phyloP scores from a whole-genome alignment of 2,888 invertebrate genomes.

The Seira sanloemensis region DNA sequence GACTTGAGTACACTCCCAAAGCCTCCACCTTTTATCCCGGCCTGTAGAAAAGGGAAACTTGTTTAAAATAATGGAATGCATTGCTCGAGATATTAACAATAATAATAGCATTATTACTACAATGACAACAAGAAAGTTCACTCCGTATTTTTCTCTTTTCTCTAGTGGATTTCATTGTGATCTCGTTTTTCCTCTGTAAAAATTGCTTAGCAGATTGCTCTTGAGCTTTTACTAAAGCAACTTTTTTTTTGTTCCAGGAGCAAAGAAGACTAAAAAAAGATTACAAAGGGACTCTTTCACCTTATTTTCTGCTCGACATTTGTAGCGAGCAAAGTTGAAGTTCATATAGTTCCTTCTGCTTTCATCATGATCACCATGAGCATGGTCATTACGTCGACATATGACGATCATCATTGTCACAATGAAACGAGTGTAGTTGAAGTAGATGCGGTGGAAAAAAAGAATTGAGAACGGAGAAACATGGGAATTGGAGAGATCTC shows the following conservation, averaged over 20 bases:
- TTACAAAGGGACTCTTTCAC: neutral
- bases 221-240: neutral
- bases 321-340: neutral
- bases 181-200: neutral
- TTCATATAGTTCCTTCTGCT: neutral
- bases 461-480: neutral
- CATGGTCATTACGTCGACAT: slow-evolving; percentile 58
- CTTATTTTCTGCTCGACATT: neutral
- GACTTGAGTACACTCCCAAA: neutral
- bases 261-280: neutral
- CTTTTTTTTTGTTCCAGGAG: neutral
- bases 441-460: slow-evolving; percentile 6
- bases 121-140: neutral
- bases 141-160: neutral
- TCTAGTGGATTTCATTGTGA: neutral
- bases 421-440: slow-evolving; percentile 18
- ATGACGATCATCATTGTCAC: slow-evolving; percentile 61
- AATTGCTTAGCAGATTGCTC: neutral
- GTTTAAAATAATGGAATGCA: neutral
- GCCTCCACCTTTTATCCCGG: no score
- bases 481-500: slow-evolving; percentile 54
- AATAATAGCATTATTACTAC: neutral
- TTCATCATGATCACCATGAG: slow-evolving; percentile 36
- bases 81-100: neutral
- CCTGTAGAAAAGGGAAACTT: neutral